phyloP scores from a whole-genome alignment of 1,140 invertebrate genomes.

The Solenopsis fugax region DNA sequence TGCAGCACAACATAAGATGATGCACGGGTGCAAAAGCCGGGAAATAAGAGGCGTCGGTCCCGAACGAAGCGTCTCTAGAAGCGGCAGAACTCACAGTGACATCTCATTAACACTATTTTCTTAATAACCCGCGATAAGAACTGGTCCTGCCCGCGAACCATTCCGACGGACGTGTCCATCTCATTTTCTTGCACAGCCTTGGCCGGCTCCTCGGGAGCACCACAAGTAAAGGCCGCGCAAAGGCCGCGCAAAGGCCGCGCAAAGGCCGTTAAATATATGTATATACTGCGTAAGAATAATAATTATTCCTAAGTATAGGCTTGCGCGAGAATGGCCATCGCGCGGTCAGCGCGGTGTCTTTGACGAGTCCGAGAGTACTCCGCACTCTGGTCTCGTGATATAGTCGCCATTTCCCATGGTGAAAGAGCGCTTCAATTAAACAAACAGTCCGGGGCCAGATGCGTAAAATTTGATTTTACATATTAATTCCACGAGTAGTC shows the following conservation, averaged over 20 bases:
- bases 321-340: slow-evolving; percentile 54
- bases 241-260: slow-evolving; percentile 49
- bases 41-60: background rate
- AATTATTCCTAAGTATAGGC: slow-evolving; percentile 79
- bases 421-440: slow-evolving; percentile 77
- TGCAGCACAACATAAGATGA: background rate
- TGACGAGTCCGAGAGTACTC: slow-evolving; percentile 64
- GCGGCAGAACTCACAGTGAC: slow-evolving; percentile 55
- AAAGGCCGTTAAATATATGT: slow-evolving; percentile 73
- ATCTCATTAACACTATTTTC: slow-evolving; percentile 78
- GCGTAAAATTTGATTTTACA: slow-evolving; percentile 76
- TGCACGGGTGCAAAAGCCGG: background rate
- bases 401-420: slow-evolving; percentile 48
- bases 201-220: slow-evolving; percentile 27
- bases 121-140: slow-evolving; percentile 77
- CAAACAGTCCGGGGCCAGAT: slow-evolving; percentile 69
- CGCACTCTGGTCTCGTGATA: slow-evolving; percentile 34
- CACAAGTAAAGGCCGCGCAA: slow-evolving; percentile 36
- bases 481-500: slow-evolving; percentile 66
- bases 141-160: slow-evolving; percentile 63
- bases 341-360: slow-evolving; percentile 74
- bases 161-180: slow-evolving; percentile 54
- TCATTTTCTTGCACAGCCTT: slow-evolving; percentile 43
- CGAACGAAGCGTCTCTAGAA: slow-evolving; percentile 19
- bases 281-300: slow-evolving; percentile 78